Conservation (phyloP, 2,888 invertebrate species). For the Habrosyne pyritoides region DNA sequence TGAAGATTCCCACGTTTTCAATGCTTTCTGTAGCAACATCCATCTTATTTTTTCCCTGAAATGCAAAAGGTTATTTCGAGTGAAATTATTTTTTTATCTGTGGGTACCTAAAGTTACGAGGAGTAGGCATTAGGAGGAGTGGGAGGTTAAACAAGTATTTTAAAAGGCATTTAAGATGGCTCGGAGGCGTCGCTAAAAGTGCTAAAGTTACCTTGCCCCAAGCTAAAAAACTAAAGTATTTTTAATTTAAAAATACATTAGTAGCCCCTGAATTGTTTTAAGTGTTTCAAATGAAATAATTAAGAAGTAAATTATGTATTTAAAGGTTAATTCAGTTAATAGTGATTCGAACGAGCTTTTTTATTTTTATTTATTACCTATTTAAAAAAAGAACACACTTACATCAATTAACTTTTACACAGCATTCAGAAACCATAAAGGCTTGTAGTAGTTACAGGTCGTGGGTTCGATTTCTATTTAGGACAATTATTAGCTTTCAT, state of each 20-base stretch:
- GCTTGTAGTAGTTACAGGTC: too few relatives aligned
- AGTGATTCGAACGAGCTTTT: too few relatives aligned
- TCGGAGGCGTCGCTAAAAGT: not conserved
- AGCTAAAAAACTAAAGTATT: not conserved
- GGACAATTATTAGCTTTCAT: too few relatives aligned
- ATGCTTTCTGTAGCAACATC: not conserved
- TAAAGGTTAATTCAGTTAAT: too few relatives aligned
- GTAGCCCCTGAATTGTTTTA: not conserved
- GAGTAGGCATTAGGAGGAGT: slow-evolving; percentile 9
- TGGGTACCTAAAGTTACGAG: slow-evolving; percentile 19
- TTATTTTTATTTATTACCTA: too few relatives aligned
- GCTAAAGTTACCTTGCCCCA: not conserved
- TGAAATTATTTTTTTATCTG: slow-evolving; percentile 22
- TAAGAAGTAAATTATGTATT: not conserved
- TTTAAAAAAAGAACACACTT: too few relatives aligned
- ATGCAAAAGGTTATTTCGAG: slow-evolving; percentile 18
- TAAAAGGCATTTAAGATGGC: slow-evolving; percentile 15
- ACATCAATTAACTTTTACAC: too few relatives aligned
- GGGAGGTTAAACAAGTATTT: slow-evolving; percentile 21
- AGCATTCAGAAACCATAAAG: too few relatives aligned
- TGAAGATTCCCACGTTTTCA: not conserved
- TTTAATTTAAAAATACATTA: slow-evolving; percentile 1
- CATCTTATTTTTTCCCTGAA: not conserved
- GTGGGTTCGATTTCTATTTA: too few relatives aligned
- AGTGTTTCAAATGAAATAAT: not conserved